phyloP scores from a whole-genome alignment of 2,113 vertebrate species.

The Petrocephalus microphthalmus region DNA sequence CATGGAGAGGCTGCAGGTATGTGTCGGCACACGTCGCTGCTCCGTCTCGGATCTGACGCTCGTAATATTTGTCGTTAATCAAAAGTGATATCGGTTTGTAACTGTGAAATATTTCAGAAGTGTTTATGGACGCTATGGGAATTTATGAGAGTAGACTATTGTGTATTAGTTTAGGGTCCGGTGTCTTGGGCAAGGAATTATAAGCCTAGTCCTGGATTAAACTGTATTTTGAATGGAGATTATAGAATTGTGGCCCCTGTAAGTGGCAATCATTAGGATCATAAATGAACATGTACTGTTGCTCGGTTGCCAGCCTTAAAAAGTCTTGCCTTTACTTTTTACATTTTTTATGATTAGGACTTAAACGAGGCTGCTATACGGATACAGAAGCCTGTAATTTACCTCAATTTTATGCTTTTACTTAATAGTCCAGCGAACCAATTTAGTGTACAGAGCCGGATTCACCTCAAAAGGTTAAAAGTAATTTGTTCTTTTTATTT shows the following conservation, averaged over 20 bases:
- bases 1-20: background rate
- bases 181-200: no score
- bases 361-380: no score
- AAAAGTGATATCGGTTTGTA: background rate
- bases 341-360: background rate
- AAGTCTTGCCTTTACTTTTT: background rate
- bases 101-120: background rate
- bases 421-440: no score
- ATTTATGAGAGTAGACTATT: background rate
- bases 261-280: background rate
- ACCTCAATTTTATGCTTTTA: no score
- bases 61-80: background rate
- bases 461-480: no score
- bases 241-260: background rate
- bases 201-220: no score
- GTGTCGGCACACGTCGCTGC: background rate
- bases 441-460: no score
- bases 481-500: no score
- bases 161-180: no score
- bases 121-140: background rate
- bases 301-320: background rate
- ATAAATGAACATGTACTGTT: background rate
- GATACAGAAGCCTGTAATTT: no score
- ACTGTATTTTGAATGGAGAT: no score
- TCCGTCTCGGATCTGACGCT: background rate